Evolutionary conservation across 2,797 vertebrate genomes (phyloP).

Genomic region (Steatocranus sp.): DNA sequence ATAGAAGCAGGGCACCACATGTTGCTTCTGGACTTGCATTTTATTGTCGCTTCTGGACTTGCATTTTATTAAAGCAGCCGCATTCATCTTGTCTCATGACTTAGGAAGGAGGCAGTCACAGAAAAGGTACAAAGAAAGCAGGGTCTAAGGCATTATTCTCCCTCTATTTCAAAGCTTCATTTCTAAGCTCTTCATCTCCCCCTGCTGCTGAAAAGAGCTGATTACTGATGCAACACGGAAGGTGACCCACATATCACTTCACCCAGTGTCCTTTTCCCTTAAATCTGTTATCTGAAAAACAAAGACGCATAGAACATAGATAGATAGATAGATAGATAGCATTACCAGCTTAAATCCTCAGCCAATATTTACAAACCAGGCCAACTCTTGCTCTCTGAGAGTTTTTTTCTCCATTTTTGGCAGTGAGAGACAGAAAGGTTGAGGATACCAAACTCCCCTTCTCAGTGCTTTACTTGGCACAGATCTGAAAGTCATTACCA

Average conservation of each 20-base stretch:
- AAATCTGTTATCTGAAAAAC: background rate
- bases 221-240: conserved; percentile 34
- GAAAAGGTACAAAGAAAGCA: background rate
- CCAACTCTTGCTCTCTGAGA: background rate
- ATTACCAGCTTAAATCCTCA: background rate
- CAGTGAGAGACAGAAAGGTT: background rate
- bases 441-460: background rate
- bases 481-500: background rate
- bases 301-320: background rate
- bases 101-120: background rate
- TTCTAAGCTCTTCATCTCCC: conserved; percentile 46
- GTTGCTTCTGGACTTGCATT: no score
- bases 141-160: background rate
- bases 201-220: conserved; percentile 39
- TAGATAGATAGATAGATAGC: background rate
- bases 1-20: background rate
- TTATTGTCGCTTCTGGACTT: background rate
- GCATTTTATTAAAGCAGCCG: background rate
- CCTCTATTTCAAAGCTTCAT: background rate
- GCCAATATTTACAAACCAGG: background rate
- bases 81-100: background rate
- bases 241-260: conserved; percentile 41
- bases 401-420: conserved; percentile 34
- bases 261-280: background rate
- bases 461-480: conserved; percentile 21